Conservation (phyloP, 2,113 vertebrate genomes). For the Sinosuthora webbiana region DNA sequence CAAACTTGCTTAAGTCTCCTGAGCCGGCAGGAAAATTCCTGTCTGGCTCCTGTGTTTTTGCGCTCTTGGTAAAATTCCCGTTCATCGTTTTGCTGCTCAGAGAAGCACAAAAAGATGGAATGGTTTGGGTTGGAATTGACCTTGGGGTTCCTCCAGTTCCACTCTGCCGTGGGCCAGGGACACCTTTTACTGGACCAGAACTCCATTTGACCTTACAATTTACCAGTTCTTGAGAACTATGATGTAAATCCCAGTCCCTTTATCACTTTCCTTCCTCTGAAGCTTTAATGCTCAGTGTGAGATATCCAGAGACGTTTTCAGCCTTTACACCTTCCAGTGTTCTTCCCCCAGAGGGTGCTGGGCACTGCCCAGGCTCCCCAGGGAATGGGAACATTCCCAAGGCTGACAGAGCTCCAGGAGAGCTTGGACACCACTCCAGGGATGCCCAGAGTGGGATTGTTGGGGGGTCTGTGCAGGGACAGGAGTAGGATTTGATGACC, state of each 20-base stretch:
- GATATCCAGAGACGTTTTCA: neutral
- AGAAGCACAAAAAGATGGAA: neutral
- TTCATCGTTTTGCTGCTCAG: neutral
- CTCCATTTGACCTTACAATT: neutral
- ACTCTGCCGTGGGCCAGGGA: neutral
- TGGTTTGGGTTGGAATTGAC: neutral
- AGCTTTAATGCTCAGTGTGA: neutral
- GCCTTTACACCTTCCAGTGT: neutral
- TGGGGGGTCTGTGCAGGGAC: fast-evolving
- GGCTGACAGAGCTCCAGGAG: neutral
- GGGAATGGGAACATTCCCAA: neutral
- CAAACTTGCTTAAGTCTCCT: neutral
- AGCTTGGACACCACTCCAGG: fast-evolving
- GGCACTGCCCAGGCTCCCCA: neutral
- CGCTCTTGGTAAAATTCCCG: neutral
- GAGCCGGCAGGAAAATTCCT: neutral
- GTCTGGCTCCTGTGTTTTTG: neutral
- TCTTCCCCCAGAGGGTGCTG: neutral
- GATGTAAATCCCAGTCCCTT: neutral
- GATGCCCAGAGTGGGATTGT: neutral
- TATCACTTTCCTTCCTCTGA: neutral
- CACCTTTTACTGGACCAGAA: neutral
- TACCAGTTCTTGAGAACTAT: neutral
- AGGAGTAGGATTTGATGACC: neutral
- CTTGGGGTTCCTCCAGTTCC: neutral